Evolutionary conservation across 2,113 vertebrate genomes (phyloP), one percentile per base, ranked within the genome.

Genomic region (Hucho hucho): DNA sequence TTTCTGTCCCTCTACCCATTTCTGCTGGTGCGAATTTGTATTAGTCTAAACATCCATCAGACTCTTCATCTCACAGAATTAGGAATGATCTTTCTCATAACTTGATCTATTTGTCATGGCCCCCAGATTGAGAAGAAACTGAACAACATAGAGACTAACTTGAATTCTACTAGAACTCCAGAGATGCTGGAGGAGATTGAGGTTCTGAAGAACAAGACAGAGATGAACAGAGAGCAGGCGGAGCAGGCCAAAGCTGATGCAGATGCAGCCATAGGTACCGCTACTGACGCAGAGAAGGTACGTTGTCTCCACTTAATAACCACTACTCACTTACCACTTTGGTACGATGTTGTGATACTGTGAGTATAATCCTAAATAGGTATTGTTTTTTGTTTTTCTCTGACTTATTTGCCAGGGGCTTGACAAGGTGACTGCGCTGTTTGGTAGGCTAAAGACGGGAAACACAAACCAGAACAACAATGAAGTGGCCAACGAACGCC

Each of bases 51-150:
- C 49, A 53, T 53, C 49, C 9, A 43, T 43, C 37, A 53, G 49
- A 53, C 37, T 18, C 49, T 7, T 37, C 43, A 13, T 46, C 9
- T 70, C 32, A 22, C 18, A 24, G 68, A 47, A 32, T n/a, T 24
- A 70, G 25, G 46, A 26, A 26, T 84, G 58, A 81, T 24, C 90
- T 77, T 69, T 81, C 78, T 67, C 16, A 46, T 80, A 4, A 74
- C 5, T 12, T 43, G 37, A 43, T 43, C 9, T 53, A 53, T 76
- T 70, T 80, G 79, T 70, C n/a, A 1, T 81, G 32, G 11, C 71
- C 75, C 84, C 78, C 73, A 98, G 95, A 86, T 87, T 66, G 84
- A 81, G 83, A 84, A 86, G n/a, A 90, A 92, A 89, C 78, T 90
- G 77, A 86, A 88, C 3, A 70, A 83, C 61, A 82, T 80, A 0